These are phyloP conservation scores for Phrynosoma blainvillii DNA, from an alignment of 2,113 vertebrate species.

Conservation along the genomic window DNA sequence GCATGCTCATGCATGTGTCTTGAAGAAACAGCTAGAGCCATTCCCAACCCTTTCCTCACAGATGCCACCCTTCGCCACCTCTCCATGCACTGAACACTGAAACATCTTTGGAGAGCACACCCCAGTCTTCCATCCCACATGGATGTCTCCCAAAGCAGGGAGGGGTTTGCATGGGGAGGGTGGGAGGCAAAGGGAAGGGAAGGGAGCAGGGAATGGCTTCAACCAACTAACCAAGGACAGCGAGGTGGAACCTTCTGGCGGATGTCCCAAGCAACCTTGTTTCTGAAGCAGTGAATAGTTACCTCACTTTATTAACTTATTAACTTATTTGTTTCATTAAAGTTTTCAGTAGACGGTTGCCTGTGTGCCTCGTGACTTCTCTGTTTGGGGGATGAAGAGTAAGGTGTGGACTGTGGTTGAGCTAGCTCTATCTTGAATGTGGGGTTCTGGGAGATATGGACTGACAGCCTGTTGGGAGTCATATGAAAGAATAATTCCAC, in stretches of 20 bases:
- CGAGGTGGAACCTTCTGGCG: constrained; percentile 56
- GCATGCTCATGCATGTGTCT: constrained; percentile 51
- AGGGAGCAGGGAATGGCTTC: constrained; percentile 61
- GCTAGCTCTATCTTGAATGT: no score
- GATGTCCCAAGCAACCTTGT: constrained; percentile 63
- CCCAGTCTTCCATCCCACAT: background rate
- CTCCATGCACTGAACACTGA: background rate
- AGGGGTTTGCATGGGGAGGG: background rate
- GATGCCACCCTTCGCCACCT: background rate
- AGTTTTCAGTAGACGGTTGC: constrained; percentile 83
- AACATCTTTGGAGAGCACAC: background rate
- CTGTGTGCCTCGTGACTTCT: constrained; percentile 42
- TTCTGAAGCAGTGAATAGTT: constrained; percentile 76
- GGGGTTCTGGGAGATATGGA: no score
- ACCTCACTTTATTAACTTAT: constrained; percentile 94
- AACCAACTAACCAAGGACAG: constrained; percentile 68
- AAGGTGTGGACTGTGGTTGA: no score
- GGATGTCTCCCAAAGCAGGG: background rate
- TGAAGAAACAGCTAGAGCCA: background rate
- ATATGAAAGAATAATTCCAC: no score
- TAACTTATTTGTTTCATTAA: constrained; percentile 96
- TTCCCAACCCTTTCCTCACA: constrained; percentile 17
- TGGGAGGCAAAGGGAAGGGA: constrained; percentile 5
- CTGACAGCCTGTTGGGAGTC: no score
- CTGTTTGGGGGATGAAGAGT: background rate